Evolutionary conservation across 2,888 invertebrate genomes (phyloP), one percentile per base, ranked within the genome.

Genomic region (Agrochola macilenta): DNA sequence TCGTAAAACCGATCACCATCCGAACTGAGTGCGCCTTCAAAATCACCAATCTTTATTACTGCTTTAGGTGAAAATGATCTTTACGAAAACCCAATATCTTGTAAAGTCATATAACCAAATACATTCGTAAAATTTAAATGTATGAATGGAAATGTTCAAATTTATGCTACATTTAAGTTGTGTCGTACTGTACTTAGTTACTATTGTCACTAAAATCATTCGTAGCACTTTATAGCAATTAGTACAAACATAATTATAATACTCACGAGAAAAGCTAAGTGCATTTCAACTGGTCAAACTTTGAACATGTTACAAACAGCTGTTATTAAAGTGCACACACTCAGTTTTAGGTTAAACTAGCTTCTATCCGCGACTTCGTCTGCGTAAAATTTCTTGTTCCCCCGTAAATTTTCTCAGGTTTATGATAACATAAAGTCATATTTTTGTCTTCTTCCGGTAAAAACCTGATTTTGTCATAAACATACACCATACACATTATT

Each of bases 281-380:
- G 84, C 71, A 84, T 82, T 84, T 80, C 69, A 72, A 80, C 75
- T 84, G 64, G 69, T 61, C 69, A 61, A 84, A 84, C 75, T 84
- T 82, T 65, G n/a, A 43, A 65, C 81, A 61, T 69, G 69, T 72
- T 84, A 80, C 71, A 69, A 80, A 84, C 71, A 71, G 17, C 23
- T 23, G n/a, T 80, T 74, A 69, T 65, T 49, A 64, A 43, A 80
- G 71, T 75, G 60, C 46, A 70, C 23, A 76, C 52, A n/a, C 43
- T 71, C n/a, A 20, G 81, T 72, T 82, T 43, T n/a, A 14, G 46
- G 17, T 58, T 39, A 39, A 79, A 72, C 52, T 52, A 52, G 20
- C 52, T 2, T 20, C 20, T 20, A 20, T 0, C 5, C 20, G 20
- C 8, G 52, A 52, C 52, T 52, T 8, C 20, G 20, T 23, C 20